phyloP scores from a whole-genome alignment of 2,888 invertebrate species.

The Pasiphila rectangulata region DNA sequence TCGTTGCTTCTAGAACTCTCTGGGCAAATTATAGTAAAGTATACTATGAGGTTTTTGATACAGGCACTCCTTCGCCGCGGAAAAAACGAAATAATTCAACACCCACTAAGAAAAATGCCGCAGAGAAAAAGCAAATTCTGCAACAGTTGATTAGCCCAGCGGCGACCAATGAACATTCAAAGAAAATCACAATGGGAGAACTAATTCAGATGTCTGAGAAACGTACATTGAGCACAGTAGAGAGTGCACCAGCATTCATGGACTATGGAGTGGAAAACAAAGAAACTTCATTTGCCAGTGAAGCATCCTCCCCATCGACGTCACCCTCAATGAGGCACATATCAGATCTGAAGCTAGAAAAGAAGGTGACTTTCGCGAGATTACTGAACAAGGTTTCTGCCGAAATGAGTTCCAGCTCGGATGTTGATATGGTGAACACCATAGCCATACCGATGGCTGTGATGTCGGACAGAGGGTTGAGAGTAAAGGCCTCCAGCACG shows the following conservation, averaged over 20 bases:
- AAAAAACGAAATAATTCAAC: constrained; percentile 90
- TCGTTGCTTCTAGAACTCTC: constrained; percentile 43
- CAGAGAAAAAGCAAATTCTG: constrained; percentile 89
- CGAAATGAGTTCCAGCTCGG: constrained; percentile 89
- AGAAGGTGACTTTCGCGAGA: constrained; percentile 89
- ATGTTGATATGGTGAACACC: constrained; percentile 82
- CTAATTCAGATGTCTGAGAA: constrained; percentile 87
- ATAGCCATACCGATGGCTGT: constrained; percentile 75
- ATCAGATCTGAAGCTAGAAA: constrained; percentile 86
- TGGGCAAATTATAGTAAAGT: constrained; percentile 15
- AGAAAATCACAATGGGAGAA: constrained; percentile 86
- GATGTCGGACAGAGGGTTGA: constrained; percentile 62
- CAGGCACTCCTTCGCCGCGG: constrained; percentile 89
- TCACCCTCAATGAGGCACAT: constrained; percentile 80
- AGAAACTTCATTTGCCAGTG: constrained; percentile 83
- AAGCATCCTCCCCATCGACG: constrained; percentile 73
- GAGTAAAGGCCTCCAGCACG: constrained; percentile 70
- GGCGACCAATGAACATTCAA: constrained; percentile 80
- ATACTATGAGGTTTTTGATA: constrained; percentile 38
- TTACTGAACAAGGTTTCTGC: constrained; percentile 87
- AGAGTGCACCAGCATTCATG: constrained; percentile 73
- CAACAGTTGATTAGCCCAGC: constrained; percentile 89
- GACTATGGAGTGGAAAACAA: constrained; percentile 75
- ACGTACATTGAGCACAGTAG: constrained; percentile 68
- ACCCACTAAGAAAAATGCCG: constrained; percentile 87